Conservation (phyloP, 2,113 vertebrate species). For the Ptilonorhynchus violaceus region DNA sequence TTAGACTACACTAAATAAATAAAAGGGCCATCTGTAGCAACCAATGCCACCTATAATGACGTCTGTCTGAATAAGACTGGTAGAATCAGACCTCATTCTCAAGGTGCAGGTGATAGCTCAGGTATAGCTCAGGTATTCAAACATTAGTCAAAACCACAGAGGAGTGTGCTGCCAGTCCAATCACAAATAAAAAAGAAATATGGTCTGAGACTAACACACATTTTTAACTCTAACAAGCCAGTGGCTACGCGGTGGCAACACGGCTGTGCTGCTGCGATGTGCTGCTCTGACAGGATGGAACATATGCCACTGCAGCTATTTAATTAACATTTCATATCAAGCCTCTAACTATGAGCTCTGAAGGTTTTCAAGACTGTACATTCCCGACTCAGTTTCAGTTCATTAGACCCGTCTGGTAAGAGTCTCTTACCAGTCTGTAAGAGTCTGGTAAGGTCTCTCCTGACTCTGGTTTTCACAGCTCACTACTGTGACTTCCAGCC, state of each 20-base stretch:
- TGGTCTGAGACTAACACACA: background rate
- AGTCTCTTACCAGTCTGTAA: background rate
- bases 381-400: background rate
- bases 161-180: background rate
- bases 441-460: slow-evolving; percentile 14
- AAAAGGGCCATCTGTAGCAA: background rate
- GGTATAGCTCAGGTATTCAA: background rate
- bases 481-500: background rate
- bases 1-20: background rate
- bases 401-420: slow-evolving; percentile 14
- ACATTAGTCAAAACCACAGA: background rate
- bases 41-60: background rate
- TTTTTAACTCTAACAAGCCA: background rate
- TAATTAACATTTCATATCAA: slow-evolving; percentile 37
- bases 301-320: background rate
- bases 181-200: background rate
- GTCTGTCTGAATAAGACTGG: background rate
- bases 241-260: background rate
- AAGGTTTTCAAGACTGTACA: background rate
- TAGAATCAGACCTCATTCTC: background rate
- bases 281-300: background rate
- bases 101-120: background rate
- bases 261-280: background rate
- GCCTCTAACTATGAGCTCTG: background rate
- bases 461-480: background rate